phyloP scores from a whole-genome alignment of 2,113 vertebrate genomes.

The Anguilla rostrata region DNA sequence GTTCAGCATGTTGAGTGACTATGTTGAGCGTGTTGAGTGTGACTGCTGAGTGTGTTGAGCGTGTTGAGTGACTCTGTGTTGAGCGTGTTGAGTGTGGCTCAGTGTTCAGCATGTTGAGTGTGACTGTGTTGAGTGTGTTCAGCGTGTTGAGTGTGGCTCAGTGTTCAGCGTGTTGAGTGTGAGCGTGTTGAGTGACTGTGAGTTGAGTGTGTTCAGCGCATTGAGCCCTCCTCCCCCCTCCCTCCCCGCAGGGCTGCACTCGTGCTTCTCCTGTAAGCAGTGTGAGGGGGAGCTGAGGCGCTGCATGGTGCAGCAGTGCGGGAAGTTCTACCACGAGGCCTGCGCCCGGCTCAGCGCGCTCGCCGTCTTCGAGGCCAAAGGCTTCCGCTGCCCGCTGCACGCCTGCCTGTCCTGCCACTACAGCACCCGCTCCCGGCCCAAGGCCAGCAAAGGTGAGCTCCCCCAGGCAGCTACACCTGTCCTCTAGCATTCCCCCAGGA shows the following conservation, averaged over 20 bases:
- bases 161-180: no score
- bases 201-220: neutral
- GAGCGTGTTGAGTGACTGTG: neutral
- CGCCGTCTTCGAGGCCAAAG: conserved; percentile 87
- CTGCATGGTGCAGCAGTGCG: conserved; percentile 87
- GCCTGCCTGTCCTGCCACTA: conserved; percentile 88
- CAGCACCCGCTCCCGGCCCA: conserved; percentile 76
- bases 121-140: no score
- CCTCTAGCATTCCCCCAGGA: no score
- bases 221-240: neutral
- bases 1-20: no score
- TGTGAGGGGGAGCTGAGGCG: conserved; percentile 79
- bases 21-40: no score
- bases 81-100: no score
- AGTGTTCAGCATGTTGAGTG: no score
- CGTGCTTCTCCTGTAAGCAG: conserved; percentile 90
- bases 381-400: conserved; percentile 94
- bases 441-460: conserved; percentile 82
- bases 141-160: no score
- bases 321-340: conserved; percentile 92
- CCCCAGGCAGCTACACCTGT: neutral
- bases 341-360: conserved; percentile 82
- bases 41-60: no score
- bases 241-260: conserved; percentile 79
- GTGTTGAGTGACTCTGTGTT: no score